These are phyloP conservation scores for Enteromius treurensis DNA, from an alignment of 2,797 vertebrate species.

Conservation along the genomic window DNA sequence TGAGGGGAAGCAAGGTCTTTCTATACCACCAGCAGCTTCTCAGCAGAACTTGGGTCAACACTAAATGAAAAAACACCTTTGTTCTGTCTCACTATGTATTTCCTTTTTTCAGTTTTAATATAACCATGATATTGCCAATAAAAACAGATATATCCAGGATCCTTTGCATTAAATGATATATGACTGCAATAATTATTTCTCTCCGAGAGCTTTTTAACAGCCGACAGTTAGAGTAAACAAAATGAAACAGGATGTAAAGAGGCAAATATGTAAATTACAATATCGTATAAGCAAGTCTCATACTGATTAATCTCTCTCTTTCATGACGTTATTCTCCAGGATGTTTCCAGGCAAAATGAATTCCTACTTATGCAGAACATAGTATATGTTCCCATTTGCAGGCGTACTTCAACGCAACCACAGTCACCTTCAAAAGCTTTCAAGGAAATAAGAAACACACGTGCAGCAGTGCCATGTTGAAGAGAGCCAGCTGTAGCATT, in stretches of 20 bases:
- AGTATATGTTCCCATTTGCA: conserved; percentile 3
- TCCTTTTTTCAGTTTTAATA: conserved; percentile 3
- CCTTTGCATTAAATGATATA: not conserved
- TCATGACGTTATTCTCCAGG: conserved; percentile 26
- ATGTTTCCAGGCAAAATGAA: not conserved
- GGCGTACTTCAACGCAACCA: conserved; percentile 1
- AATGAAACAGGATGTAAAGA: conserved; percentile 1
- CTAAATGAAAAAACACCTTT: conserved; percentile 7
- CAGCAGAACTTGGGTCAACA: conserved; percentile 38
- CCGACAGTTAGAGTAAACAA: not conserved
- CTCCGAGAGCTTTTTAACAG: not conserved
- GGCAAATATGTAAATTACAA: conserved; percentile 19
- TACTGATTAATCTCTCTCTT: conserved; percentile 16
- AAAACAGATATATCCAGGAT: not conserved
- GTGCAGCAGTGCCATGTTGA: not conserved
- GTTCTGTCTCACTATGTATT: not conserved
- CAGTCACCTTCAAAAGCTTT: conserved; percentile 35
- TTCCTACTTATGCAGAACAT: conserved; percentile 16
- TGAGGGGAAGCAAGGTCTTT: conserved; percentile 54
- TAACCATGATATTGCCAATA: not conserved
- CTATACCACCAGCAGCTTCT: conserved; percentile 40
- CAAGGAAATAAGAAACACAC: conserved; percentile 22
- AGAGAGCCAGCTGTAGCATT: conserved; percentile 13
- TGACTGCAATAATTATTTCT: conserved; percentile 7
- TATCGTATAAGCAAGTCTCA: not conserved